Base-by-base conservation (phyloP, 2,888 invertebrate genomes). In the Zhuqinia jingwanae region DNA sequence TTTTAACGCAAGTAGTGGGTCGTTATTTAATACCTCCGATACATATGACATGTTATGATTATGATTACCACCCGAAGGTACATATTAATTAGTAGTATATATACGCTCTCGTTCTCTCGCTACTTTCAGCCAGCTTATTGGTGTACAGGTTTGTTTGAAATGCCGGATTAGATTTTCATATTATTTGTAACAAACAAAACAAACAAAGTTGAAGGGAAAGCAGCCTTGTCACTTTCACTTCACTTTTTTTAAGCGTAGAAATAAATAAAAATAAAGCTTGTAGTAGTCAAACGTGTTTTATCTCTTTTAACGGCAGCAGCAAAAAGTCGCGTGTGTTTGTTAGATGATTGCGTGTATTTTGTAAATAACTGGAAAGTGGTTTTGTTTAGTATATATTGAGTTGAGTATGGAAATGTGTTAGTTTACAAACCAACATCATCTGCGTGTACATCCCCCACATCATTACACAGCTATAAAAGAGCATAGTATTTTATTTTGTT, bases 91-190 rank as follows among this genome's bases (percentile, higher is more conserved):
- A n/a, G n/a, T n/a, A n/a, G n/a, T n/a, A n/a, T n/a, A n/a, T n/a
- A n/a, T n/a, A n/a, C n/a, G 20, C 10, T 36, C 36, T 36, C 8
- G 36, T 36, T 36, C 36, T 36, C 8, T 36, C 36, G n/a, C n/a
- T n/a, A 36, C 36, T 36, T 36, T 36, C 22, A 58, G n/a, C 36
- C 17, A 17, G 53, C 53, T 53, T 2, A n/a, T 25, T 60, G 25
- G 27, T 5, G 3, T 36, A 36, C 36, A 30, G 63, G n/a, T 63
- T 63, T 63, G 63, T 63, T 63, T 63, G 63, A 63, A 25, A 30
- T 30, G 63, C 15, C 30, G 63, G 63, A 30, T 63, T 63, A 30
- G 63, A 63, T 63, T 63, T n/a, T n/a, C n/a, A 63, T 30, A 30
- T 63, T 10, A 25, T 2, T 30, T 63, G 63, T n/a, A 27, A 63